Percentiles rank a stretch among this genome's conserved stretches.
These are phyloP conservation scores for Channa maculata DNA, from an alignment of 2,113 vertebrate genomes.

Conservation along the genomic window DNA sequence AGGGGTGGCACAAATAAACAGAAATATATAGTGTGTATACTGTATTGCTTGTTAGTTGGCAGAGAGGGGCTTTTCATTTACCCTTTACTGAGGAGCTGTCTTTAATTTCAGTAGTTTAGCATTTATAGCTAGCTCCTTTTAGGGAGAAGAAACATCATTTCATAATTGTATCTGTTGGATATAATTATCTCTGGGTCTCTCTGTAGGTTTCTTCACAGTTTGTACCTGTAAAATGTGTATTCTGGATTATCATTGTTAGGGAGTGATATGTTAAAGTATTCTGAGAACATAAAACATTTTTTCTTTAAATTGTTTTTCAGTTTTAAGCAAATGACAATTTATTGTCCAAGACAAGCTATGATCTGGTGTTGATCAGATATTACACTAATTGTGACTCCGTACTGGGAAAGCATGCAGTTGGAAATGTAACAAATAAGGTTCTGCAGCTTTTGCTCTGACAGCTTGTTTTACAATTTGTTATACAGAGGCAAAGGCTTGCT, in stretches of 20 bases:
- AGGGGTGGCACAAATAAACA: neutral
- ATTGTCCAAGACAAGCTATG: slow-evolving; percentile 6
- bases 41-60: neutral
- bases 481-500: slow-evolving; percentile 17
- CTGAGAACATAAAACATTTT: neutral
- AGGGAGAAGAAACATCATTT: neutral
- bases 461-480: slow-evolving; percentile 26
- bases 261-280: neutral
- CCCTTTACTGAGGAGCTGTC: neutral
- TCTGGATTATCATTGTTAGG: neutral
- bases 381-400: slow-evolving; percentile 10
- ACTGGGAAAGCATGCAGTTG: slow-evolving; percentile 11
- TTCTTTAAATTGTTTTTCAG: neutral
- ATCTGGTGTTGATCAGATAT: slow-evolving; percentile 25
- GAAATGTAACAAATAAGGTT: slow-evolving; percentile 22
- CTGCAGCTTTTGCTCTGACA: slow-evolving; percentile 23
- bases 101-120: neutral
- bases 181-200: neutral
- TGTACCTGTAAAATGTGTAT: neutral
- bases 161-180: neutral
- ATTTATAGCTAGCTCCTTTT: neutral
- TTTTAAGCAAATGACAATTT: slow-evolving; percentile 21
- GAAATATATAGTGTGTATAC: neutral
- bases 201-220: neutral
- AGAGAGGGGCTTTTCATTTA: too few species aligned